phyloP scores from a whole-genome alignment of 2,113 vertebrate species.

The Miniopterus natalensis region DNA sequence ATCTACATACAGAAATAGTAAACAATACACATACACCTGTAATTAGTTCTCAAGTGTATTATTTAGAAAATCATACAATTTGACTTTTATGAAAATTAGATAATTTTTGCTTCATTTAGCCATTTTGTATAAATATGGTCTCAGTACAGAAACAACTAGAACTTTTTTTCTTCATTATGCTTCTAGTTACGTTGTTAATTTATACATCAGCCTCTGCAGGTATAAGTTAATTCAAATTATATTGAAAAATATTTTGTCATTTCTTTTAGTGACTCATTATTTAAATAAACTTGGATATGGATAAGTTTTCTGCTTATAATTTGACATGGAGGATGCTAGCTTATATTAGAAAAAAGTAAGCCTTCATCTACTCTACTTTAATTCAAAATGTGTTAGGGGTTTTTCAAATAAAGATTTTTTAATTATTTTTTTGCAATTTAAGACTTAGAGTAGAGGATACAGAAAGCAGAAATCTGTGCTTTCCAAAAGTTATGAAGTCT shows the following conservation, averaged over 20 bases:
- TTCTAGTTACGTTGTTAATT: constrained; percentile 10
- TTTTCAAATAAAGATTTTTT: constrained; percentile 44
- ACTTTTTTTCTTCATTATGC: constrained; percentile 30
- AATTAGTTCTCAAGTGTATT: not conserved
- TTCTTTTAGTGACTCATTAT: constrained; percentile 59
- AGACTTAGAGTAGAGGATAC: not conserved
- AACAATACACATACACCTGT: not conserved
- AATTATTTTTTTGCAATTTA: constrained; percentile 3
- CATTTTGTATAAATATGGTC: constrained; percentile 14
- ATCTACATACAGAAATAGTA: not conserved
- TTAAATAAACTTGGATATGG: constrained; percentile 64
- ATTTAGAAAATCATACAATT: not conserved
- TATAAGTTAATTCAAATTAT: constrained; percentile 33
- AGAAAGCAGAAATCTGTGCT: not conserved
- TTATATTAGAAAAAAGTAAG: constrained; percentile 64
- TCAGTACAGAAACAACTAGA: not conserved
- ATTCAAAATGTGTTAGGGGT: constrained; percentile 61
- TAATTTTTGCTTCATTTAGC: not conserved
- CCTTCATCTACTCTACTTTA: constrained; percentile 64
- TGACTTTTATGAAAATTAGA: not conserved
- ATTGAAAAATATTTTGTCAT: not conserved
- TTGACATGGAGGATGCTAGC: not conserved
- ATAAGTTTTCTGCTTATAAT: constrained; percentile 73
- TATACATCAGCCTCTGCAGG: not conserved
- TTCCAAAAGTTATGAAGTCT: not conserved